Conservation (phyloP, 1,140 invertebrate genomes). For the Paraescarpia echinospica region DNA sequence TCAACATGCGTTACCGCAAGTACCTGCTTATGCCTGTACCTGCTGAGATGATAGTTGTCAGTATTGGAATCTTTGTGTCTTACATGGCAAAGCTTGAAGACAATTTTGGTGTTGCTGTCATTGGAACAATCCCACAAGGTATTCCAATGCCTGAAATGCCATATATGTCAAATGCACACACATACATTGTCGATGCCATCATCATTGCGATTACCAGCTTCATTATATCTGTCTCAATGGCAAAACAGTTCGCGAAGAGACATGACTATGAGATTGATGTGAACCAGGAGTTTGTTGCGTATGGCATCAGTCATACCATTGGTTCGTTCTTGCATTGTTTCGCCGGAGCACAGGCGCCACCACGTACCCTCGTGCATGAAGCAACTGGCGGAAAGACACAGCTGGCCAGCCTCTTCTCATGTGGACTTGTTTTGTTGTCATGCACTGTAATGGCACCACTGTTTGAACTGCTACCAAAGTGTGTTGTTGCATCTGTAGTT, state of each 20-base stretch:
- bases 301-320: slow-evolving; percentile 38
- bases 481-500: slow-evolving; percentile 52
- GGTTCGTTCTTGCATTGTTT: slow-evolving; percentile 44
- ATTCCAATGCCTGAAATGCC: slow-evolving; percentile 18
- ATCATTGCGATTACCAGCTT: slow-evolving; percentile 87
- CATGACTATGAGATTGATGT: slow-evolving; percentile 83
- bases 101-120: background rate
- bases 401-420: slow-evolving; percentile 49
- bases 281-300: slow-evolving; percentile 66
- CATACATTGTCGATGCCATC: slow-evolving; percentile 63
- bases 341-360: slow-evolving; percentile 37
- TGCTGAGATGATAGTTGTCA: slow-evolving; percentile 71
- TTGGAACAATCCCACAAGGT: slow-evolving; percentile 17
- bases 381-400: slow-evolving; percentile 42
- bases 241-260: slow-evolving; percentile 85
- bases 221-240: slow-evolving; percentile 90
- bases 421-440: slow-evolving; percentile 60
- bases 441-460: slow-evolving; percentile 60
- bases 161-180: slow-evolving; percentile 9
- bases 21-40: slow-evolving; percentile 73
- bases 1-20: slow-evolving; percentile 71
- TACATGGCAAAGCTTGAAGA: slow-evolving; percentile 38
- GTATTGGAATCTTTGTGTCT: slow-evolving; percentile 41
- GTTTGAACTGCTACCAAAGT: slow-evolving; percentile 58
- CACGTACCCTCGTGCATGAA: slow-evolving; percentile 41